These are phyloP conservation scores for Drosophila kuntzei DNA, from an alignment of 2,888 invertebrate genomes.

Conservation along the genomic window DNA sequence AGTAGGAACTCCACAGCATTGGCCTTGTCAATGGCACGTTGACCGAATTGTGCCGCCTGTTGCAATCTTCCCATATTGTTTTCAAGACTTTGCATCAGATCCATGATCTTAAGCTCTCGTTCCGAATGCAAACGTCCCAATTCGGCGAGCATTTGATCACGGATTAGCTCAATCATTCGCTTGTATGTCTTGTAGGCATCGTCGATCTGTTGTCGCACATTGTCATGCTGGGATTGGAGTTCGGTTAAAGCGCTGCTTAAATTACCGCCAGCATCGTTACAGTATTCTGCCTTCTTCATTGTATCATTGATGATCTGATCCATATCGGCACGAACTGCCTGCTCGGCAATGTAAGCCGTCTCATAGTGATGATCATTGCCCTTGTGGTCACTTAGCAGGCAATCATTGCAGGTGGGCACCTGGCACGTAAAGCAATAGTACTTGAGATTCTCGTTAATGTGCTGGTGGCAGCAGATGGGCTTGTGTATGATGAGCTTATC, in stretches of 20 bases:
- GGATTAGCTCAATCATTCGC: slow-evolving; percentile 92
- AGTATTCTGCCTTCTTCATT: slow-evolving; percentile 89
- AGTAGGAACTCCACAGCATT: slow-evolving; percentile 94
- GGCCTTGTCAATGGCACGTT: slow-evolving; percentile 92
- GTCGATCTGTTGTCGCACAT: slow-evolving; percentile 92
- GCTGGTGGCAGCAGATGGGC: slow-evolving; percentile 93
- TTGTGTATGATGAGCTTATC: slow-evolving; percentile 94
- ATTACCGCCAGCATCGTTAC: slow-evolving; percentile 91
- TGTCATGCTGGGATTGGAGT: slow-evolving; percentile 94
- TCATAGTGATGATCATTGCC: slow-evolving; percentile 94
- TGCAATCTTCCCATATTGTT: slow-evolving; percentile 94
- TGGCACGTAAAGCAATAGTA: slow-evolving; percentile 95
- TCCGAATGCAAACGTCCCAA: slow-evolving; percentile 92
- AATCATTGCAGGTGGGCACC: slow-evolving; percentile 94
- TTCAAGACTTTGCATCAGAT: slow-evolving; percentile 92
- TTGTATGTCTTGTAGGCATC: slow-evolving; percentile 93
- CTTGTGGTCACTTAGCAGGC: slow-evolving; percentile 93
- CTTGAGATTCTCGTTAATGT: slow-evolving; percentile 93
- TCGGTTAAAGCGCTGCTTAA: slow-evolving; percentile 93
- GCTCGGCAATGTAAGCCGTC: slow-evolving; percentile 92
- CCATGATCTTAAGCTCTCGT: slow-evolving; percentile 95
- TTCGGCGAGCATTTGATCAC: slow-evolving; percentile 91
- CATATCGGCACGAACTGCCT: slow-evolving; percentile 91
- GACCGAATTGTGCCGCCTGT: slow-evolving; percentile 94
- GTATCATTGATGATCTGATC: slow-evolving; percentile 91